Conservation (phyloP, 2,797 vertebrate genomes). For the Phalloptychus januarius region DNA sequence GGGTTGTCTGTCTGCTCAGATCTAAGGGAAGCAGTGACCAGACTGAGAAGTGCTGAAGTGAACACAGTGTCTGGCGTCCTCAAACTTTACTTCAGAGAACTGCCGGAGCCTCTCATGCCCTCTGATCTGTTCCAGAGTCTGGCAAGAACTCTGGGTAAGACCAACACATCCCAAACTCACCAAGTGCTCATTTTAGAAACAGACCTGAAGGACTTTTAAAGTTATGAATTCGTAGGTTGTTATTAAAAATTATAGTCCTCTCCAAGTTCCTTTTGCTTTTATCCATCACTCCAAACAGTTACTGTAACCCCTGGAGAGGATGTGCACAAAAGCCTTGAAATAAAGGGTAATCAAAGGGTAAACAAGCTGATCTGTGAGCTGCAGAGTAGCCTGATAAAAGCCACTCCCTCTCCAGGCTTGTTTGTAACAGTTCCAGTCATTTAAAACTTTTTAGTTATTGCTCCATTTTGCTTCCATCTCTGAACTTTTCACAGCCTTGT, state of each 20-base stretch:
- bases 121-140: slow-evolving; percentile 72
- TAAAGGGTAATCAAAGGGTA: too few species aligned
- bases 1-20: slow-evolving; percentile 50
- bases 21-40: slow-evolving; percentile 75
- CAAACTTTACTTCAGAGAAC: slow-evolving; percentile 82
- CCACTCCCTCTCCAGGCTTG: neutral
- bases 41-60: slow-evolving; percentile 75
- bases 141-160: slow-evolving; percentile 66
- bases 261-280: neutral
- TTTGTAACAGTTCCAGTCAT: neutral
- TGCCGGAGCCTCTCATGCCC: slow-evolving; percentile 80
- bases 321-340: neutral
- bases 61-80: slow-evolving; percentile 78
- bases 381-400: neutral
- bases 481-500: neutral
- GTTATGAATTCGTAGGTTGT: neutral
- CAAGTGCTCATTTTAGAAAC: neutral
- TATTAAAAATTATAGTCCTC: neutral
- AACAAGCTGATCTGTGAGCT: neutral
- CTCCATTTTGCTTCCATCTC: neutral
- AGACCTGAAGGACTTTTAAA: neutral
- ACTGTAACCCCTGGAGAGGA: neutral
- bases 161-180: neutral
- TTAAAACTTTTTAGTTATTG: too few species aligned
- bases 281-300: neutral